Evolutionary conservation across 2,888 invertebrate species (phyloP), one percentile per base, ranked within the genome.

Genomic region (Miltochrista miniata): DNA sequence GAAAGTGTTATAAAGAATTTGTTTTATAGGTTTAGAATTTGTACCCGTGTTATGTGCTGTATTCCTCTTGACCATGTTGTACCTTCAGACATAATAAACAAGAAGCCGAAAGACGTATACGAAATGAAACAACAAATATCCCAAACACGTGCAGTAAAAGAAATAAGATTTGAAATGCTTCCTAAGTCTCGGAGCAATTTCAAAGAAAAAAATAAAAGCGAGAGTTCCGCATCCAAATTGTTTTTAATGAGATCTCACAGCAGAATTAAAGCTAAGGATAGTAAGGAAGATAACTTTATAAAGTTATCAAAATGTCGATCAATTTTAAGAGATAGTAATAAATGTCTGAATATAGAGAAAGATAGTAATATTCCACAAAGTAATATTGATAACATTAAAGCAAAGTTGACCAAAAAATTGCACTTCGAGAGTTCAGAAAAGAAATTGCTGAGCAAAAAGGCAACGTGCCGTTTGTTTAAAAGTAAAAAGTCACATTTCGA

Each of bases 31-130:
- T 0, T 65, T 1, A 37, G 42, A 0, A 57, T 64, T 13, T 64
- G 64, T 45, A 24, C 53, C 1, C 52, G 47, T 44, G 45, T 51
- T 0, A 1, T 65, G 0, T 68, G 58, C 24, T 64, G 64, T 36
- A 46, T 61, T 11, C 64, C 64, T 9, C 1, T 64, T 1, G 66
- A 64, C n/a, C 51, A 42, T 13, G 51, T 64, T n/a, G 11, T 64
- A 7, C 45, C 69, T 29, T 35, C 44, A 0, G 44, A 44, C 12
- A n/a, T 44, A 5, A 35, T 44, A 10, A 8, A 9, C 2, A 18
- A 15, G 12, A 43, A 33, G 11, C 4, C 35, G 7, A n/a, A 10
- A 1, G 10, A 44, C 11, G 12, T 10, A 7, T 35, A 18, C 2
- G 12, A 13, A 5, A 7, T 35, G 13, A 44, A 24, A 7, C 33